These are phyloP conservation scores for Eilema sororculum DNA, from an alignment of 2,888 invertebrate species.

Conservation along the genomic window DNA sequence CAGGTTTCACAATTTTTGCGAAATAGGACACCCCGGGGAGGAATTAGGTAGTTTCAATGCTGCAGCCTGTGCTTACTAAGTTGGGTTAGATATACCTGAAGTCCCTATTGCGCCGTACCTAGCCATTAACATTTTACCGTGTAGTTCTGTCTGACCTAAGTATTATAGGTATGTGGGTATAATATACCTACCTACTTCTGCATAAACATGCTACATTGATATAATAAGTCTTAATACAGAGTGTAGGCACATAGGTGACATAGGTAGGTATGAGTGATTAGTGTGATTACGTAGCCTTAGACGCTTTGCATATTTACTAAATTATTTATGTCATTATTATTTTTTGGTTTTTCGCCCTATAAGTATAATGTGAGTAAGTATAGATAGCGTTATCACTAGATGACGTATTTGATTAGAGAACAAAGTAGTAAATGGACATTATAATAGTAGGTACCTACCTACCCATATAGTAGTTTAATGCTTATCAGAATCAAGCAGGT, in stretches of 20 bases:
- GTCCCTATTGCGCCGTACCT: slow-evolving; percentile 26
- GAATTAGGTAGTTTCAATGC: slow-evolving; percentile 50
- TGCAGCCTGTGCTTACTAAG: slow-evolving; percentile 40
- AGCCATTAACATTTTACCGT: neutral
- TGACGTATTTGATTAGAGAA: neutral
- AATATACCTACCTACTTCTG: neutral
- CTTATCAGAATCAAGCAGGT: neutral
- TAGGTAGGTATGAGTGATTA: no score
- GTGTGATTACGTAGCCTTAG: no score
- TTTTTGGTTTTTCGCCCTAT: no score
- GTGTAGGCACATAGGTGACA: no score
- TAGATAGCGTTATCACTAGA: neutral
- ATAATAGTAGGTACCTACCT: neutral
- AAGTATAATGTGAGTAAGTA: neutral
- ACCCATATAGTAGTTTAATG: neutral
- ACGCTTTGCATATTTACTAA: no score
- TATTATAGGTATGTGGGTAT: neutral
- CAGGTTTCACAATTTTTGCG: slow-evolving; percentile 59
- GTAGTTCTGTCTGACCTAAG: neutral
- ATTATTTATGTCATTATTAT: no score
- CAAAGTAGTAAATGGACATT: slow-evolving; percentile 4
- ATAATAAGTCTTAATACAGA: no score
- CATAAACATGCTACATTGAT: neutral
- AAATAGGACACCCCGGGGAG: slow-evolving; percentile 58
- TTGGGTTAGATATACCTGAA: slow-evolving; percentile 25